A percentile compares a stretch with the other conserved stretches of the same genome.
phyloP scores from a whole-genome alignment of 2,113 vertebrate genomes.

The Misgurnus mizolepis region DNA sequence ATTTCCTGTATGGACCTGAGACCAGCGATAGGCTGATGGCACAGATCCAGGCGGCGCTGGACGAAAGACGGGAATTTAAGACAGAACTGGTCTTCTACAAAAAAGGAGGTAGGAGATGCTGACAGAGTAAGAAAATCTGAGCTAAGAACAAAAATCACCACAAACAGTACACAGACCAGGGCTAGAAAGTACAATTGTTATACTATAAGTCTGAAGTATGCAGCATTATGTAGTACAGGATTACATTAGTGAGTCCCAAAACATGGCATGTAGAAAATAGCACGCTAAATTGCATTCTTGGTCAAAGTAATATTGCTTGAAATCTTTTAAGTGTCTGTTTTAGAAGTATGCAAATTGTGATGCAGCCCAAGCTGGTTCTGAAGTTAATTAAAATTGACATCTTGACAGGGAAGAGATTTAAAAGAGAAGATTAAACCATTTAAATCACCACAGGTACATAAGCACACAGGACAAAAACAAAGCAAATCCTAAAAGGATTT shows the following conservation, averaged over 20 bases:
- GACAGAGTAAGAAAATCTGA: background rate
- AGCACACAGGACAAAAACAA: background rate
- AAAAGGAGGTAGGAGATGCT: conserved; percentile 74
- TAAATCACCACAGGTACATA: background rate
- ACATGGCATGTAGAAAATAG: too few relatives aligned
- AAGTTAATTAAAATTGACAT: background rate
- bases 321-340: background rate
- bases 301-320: background rate
- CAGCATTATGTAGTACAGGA: background rate
- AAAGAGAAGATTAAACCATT: background rate
- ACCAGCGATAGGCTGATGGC: conserved; percentile 75
- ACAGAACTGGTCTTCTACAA: conserved; percentile 82
- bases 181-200: background rate
- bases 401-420: background rate
- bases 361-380: too few relatives aligned
- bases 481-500: background rate
- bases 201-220: background rate
- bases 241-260: too few relatives aligned
- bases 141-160: too few relatives aligned
- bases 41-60: conserved; percentile 78
- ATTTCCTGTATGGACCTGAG: conserved; percentile 80
- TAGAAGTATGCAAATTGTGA: too few relatives aligned
- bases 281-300: background rate
- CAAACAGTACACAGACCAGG: background rate
- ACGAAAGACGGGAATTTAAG: conserved; percentile 79